Conservation (phyloP, 1,140 invertebrate species). For the Sogatella furcifera region DNA sequence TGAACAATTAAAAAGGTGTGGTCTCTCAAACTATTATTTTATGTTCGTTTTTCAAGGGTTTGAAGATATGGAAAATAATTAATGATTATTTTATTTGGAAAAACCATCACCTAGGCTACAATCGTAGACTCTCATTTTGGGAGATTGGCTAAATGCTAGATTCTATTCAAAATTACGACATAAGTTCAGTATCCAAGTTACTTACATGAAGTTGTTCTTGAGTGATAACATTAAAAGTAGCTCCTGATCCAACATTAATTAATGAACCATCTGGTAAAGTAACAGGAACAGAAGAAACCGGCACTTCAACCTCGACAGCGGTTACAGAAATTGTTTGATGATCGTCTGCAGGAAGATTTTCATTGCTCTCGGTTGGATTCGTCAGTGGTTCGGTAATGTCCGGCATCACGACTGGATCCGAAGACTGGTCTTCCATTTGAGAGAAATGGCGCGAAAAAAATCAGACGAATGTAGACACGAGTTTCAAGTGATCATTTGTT, state of each 20-base stretch:
- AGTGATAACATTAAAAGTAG: constrained; percentile 74
- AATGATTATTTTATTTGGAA: too few species aligned
- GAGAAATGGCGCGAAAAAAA: constrained; percentile 15
- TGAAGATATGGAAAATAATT: too few species aligned
- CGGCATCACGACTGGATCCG: constrained; percentile 54
- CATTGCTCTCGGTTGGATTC: constrained; percentile 43
- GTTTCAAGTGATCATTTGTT: too few species aligned
- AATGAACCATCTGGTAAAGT: constrained; percentile 66
- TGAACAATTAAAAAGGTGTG: too few species aligned
- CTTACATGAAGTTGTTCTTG: constrained; percentile 60
- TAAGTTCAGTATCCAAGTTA: not conserved
- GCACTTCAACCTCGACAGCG: constrained; percentile 30
- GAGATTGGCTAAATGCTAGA: too few species aligned
- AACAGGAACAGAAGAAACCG: constrained; percentile 47
- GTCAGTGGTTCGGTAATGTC: constrained; percentile 52
- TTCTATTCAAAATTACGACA: too few species aligned
- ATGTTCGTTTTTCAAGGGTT: too few species aligned
- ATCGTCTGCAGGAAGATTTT: constrained; percentile 30
- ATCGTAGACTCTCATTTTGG: too few species aligned
- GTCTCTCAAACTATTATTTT: too few species aligned
- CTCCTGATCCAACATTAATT: constrained; percentile 48
- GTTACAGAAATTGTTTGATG: constrained; percentile 24
- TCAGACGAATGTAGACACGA: too few species aligned
- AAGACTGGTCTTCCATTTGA: constrained; percentile 43
- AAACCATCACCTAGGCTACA: too few species aligned